Percentiles rank a stretch among this genome's conserved stretches.
These are phyloP conservation scores for Channa striata DNA, from an alignment of 2,797 vertebrate genomes.

Conservation along the genomic window DNA sequence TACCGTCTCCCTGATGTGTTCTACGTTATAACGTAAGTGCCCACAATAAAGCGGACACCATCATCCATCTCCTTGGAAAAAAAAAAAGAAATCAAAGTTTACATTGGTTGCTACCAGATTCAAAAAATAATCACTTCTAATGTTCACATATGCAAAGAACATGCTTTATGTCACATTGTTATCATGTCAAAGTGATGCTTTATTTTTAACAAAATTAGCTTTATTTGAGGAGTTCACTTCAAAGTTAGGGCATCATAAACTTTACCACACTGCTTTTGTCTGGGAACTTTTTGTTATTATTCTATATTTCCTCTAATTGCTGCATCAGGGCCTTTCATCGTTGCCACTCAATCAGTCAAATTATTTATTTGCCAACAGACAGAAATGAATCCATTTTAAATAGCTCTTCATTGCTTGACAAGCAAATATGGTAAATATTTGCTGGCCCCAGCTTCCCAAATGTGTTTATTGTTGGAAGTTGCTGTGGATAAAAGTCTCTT, in stretches of 20 bases:
- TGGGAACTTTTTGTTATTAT: neutral
- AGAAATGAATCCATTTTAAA: no score
- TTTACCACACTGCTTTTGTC: neutral
- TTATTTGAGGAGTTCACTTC: neutral
- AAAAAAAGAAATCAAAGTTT: conserved; percentile 32
- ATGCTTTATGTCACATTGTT: no score
- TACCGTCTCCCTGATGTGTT: conserved; percentile 21
- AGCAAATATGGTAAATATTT: neutral
- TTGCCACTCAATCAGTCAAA: no score
- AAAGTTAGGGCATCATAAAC: neutral
- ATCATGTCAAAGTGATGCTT: neutral
- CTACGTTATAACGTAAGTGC: conserved; percentile 5
- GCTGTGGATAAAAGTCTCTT: no score
- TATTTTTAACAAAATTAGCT: neutral
- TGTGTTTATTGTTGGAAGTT: no score
- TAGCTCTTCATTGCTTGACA: no score
- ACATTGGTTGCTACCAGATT: neutral
- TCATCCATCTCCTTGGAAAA: conserved; percentile 38
- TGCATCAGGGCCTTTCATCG: no score
- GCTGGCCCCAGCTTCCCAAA: neutral
- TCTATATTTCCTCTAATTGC: no score
- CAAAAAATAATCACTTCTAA: conserved; percentile 1
- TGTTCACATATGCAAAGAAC: neutral
- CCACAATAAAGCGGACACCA: conserved; percentile 23
- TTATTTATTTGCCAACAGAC: no score